These are phyloP conservation scores for Acanthaster planci DNA, from an alignment of 35 echinoderm and acorn worm genomes.

Conservation along the genomic window DNA sequence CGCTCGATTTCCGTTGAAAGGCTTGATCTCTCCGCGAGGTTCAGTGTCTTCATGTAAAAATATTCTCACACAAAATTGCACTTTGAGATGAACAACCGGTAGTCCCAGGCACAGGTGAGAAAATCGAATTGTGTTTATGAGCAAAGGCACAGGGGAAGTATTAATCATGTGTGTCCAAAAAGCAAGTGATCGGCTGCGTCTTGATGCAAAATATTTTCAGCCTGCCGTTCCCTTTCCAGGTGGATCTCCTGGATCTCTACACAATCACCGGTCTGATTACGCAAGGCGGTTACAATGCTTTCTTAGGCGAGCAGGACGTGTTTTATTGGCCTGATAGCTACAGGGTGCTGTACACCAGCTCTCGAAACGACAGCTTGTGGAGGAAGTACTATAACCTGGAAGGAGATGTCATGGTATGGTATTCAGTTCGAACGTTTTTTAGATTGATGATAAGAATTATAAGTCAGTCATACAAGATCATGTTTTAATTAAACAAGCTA, in stretches of 20 bases:
- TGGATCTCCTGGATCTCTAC: slow-evolving; percentile 55
- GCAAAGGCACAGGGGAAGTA: no score
- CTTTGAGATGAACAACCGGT: no score
- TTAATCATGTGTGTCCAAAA: no score
- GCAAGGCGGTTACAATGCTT: slow-evolving; percentile 46
- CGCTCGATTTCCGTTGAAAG: no score
- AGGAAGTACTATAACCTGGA: slow-evolving; percentile 44
- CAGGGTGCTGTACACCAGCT: slow-evolving; percentile 52
- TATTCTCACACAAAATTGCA: no score
- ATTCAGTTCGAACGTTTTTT: background rate
- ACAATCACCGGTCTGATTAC: slow-evolving; percentile 75
- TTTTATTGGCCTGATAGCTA: slow-evolving; percentile 53
- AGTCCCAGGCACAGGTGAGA: no score
- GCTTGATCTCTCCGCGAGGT: no score
- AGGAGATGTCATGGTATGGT: slow-evolving; percentile 58
- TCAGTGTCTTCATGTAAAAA: no score
- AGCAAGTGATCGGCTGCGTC: background rate
- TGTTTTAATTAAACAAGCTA: no score
- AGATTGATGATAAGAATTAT: no score
- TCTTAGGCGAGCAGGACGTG: background rate
- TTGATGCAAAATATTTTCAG: background rate
- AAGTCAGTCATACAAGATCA: no score
- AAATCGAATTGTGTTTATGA: no score
- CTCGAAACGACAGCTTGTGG: slow-evolving; percentile 31
- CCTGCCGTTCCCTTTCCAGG: slow-evolving; percentile 21